phyloP scores from a whole-genome alignment of 2,888 invertebrate species.

The Pyrocoelia pectoralis region DNA sequence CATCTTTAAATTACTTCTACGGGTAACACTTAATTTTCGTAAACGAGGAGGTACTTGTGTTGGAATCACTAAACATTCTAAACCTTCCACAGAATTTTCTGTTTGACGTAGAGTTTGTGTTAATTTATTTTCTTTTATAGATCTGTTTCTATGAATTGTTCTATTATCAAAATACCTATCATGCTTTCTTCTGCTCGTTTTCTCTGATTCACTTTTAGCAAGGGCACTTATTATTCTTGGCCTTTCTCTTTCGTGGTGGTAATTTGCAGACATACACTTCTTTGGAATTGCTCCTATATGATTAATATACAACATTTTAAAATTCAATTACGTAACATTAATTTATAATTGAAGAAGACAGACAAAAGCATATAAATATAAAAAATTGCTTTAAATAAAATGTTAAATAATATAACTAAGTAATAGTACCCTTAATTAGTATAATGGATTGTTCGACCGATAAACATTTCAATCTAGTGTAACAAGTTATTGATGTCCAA shows the following conservation, averaged over 20 bases:
- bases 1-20: slow-evolving; percentile 58
- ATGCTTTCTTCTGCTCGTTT: slow-evolving; percentile 47
- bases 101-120: slow-evolving; percentile 48
- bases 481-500: no score
- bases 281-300: slow-evolving; percentile 73
- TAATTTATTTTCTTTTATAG: slow-evolving; percentile 52
- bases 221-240: slow-evolving; percentile 42
- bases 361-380: no score
- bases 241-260: slow-evolving; percentile 36
- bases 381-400: no score
- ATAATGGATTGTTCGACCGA: no score
- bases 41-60: slow-evolving; percentile 46
- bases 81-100: slow-evolving; percentile 50
- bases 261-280: slow-evolving; percentile 56
- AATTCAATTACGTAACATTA: no score
- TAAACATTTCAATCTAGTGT: no score
- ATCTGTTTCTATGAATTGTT: slow-evolving; percentile 43
- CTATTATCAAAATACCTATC: slow-evolving; percentile 37
- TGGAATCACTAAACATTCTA: slow-evolving; percentile 58
- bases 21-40: slow-evolving; percentile 41
- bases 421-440: no score
- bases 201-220: slow-evolving; percentile 55
- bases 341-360: no score
- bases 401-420: no score
- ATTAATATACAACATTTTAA: no score